Percentiles rank a stretch among this genome's conserved stretches.
phyloP scores from a whole-genome alignment of 2,888 invertebrate genomes.

The Lithophane semibrunnea region DNA sequence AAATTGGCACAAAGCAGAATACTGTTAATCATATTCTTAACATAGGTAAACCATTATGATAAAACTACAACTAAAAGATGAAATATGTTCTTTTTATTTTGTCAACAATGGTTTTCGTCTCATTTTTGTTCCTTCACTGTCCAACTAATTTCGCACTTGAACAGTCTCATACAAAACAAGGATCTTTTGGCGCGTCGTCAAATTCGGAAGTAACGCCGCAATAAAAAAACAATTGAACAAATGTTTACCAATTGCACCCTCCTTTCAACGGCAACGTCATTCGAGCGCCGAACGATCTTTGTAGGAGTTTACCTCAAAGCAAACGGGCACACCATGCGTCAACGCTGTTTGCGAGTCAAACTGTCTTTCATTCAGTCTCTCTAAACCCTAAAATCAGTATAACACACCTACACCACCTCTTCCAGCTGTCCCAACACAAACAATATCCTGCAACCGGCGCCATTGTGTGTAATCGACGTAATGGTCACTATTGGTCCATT shows the following conservation, averaged over 20 bases:
- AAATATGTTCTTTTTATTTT: not conserved
- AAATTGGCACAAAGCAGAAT: not conserved
- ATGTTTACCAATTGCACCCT: too few relatives aligned
- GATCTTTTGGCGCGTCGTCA: not conserved
- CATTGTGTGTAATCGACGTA: conserved; percentile 11
- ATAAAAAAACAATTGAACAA: too few relatives aligned
- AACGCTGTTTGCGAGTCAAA: not conserved
- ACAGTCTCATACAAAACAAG: too few relatives aligned
- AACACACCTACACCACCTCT: not conserved
- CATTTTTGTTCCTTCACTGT: not conserved
- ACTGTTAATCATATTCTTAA: not conserved
- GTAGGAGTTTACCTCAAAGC: too few relatives aligned
- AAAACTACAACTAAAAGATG: not conserved
- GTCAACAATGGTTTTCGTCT: not conserved
- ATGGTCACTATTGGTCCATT: conserved; percentile 5
- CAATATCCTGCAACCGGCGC: not conserved
- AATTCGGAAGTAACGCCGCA: too few relatives aligned
- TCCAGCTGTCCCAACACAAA: conserved; percentile 2
- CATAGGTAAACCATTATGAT: not conserved
- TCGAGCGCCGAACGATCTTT: too few relatives aligned
- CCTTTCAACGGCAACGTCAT: too few relatives aligned
- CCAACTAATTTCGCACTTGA: not conserved
- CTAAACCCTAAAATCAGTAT: not conserved
- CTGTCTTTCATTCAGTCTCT: not conserved
- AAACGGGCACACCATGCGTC: not conserved